Base-by-base conservation (phyloP, 2,888 invertebrate species). In the Rhyacophila evoluta region DNA sequence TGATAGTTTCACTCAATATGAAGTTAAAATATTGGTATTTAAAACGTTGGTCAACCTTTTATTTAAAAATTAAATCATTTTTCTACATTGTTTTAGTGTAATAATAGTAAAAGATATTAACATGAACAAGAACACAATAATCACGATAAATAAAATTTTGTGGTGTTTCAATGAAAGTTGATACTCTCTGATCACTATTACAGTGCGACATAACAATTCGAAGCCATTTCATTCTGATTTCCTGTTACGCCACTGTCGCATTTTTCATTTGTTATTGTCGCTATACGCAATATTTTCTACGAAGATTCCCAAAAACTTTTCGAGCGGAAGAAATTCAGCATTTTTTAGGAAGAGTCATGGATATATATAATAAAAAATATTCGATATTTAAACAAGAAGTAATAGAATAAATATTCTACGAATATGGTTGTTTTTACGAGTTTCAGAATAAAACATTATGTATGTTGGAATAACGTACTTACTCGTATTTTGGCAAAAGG, bases 181-280 rank as follows among this genome's bases (percentile, higher is more conserved):
- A 33, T 33, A 33, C 29, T 33, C 29, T 33, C 29, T 6, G 29
- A 33, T 33, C 6, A 33, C 29, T 33, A 33, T 33, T 4, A 33
- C 29, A 33, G n/a, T n/a, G n/a, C n/a, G n/a, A n/a, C 6, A 33
- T 33, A 33, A 33, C 29, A 33, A 33, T 33, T 33, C 29, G 6
- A 33, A 33, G 29, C 6, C 6, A 33, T 33, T 6, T 33, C 29
- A 33, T 33, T 33, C 29, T 33, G 29, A 33, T 25, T 55, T 25
- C 25, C 55, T 8, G 25, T 25, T 55, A 55, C 25, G 55, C 55
- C 55, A 55, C 55, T 55, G 55, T 55, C 55, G 10, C 55, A 55
- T 55, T 55, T 55, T 55, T 55, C 55, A 55, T 55, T 55, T 55
- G 55, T 55, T 55, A 55, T 55, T 55, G 55, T 55, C 55, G 55